Evolutionary conservation across 37 sponge, comb jelly and placozoan genomes (phyloP).

Genomic region (Halisarca cf. caerulea): DNA sequence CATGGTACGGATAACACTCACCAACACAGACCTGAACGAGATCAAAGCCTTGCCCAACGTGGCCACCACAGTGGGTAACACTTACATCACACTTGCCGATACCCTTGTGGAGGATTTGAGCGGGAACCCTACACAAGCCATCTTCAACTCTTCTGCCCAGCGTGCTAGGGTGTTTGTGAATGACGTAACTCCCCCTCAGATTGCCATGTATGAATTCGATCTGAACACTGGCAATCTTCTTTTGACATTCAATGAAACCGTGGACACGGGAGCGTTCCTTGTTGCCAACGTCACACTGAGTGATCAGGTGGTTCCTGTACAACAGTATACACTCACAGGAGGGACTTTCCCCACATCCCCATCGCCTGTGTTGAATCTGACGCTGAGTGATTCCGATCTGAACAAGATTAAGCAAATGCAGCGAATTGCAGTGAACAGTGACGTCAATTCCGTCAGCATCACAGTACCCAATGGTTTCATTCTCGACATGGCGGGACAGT

Average conservation of each 20-base stretch:
- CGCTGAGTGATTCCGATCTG: slow-evolving; percentile 52
- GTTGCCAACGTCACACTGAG: slow-evolving; percentile 28
- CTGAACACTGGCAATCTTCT: slow-evolving; percentile 56
- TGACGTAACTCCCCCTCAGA: slow-evolving; percentile 60
- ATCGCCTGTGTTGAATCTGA: slow-evolving; percentile 25
- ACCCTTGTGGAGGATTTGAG: slow-evolving; percentile 60
- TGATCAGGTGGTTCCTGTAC: neutral
- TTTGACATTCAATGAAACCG: slow-evolving; percentile 76
- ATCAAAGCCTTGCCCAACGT: slow-evolving; percentile 56
- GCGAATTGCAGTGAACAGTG: neutral
- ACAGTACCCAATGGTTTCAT: neutral
- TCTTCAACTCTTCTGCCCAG: slow-evolving; percentile 32
- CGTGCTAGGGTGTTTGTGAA: slow-evolving; percentile 34
- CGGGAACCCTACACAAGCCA: slow-evolving; percentile 31
- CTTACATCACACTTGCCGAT: slow-evolving; percentile 53
- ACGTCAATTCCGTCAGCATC: neutral
- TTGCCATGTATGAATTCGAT: slow-evolving; percentile 69
- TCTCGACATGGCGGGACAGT: slow-evolving; percentile 18
- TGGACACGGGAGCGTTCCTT: slow-evolving; percentile 53
- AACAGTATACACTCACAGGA: slow-evolving; percentile 42
- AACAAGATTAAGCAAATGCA: slow-evolving; percentile 61
- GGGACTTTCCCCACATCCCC: slow-evolving; percentile 14
- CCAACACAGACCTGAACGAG: slow-evolving; percentile 67
- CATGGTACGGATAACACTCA: slow-evolving; percentile 34
- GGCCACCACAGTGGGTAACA: slow-evolving; percentile 46